Percentiles rank a stretch among this genome's conserved stretches.
Conservation (phyloP, 2,113 vertebrate species). For the Bombycilla garrulus region DNA sequence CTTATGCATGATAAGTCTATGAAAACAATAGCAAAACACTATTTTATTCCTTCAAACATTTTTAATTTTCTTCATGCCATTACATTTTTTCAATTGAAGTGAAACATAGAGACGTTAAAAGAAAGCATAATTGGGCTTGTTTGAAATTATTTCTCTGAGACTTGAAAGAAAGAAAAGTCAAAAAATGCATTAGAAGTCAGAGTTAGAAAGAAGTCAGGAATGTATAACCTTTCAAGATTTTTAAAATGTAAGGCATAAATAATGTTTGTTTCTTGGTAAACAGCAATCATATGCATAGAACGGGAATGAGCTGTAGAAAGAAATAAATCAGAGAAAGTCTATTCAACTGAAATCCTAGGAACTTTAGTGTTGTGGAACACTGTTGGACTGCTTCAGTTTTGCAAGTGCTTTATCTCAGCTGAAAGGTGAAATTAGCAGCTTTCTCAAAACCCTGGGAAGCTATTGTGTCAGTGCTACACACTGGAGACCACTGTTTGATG, state of each 20-base stretch:
- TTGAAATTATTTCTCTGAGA: slow-evolving; percentile 36
- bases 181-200: slow-evolving; percentile 22
- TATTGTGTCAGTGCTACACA: slow-evolving; percentile 51
- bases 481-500: slow-evolving; percentile 59
- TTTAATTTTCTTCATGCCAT: slow-evolving; percentile 20
- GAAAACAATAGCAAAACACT: slow-evolving; percentile 47
- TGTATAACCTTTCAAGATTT: slow-evolving; percentile 11
- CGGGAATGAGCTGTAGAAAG: slow-evolving; percentile 10
- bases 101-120: neutral
- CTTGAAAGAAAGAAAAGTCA: slow-evolving; percentile 15
- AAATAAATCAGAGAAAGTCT: slow-evolving; percentile 37
- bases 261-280: slow-evolving; percentile 58
- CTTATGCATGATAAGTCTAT: neutral
- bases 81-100: neutral
- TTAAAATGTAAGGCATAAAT: slow-evolving; percentile 51
- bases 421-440: slow-evolving; percentile 67
- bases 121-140: neutral
- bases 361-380: slow-evolving; percentile 51
- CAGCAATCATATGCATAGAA: slow-evolving; percentile 58
- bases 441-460: slow-evolving; percentile 59
- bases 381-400: slow-evolving; percentile 55
- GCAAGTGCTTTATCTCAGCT: slow-evolving; percentile 48
- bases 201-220: slow-evolving; percentile 26
- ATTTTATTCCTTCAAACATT: slow-evolving; percentile 18
- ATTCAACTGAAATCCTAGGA: slow-evolving; percentile 48